These are phyloP conservation scores for Passerina amoena DNA, from an alignment of 2,113 vertebrate species.

Conservation along the genomic window DNA sequence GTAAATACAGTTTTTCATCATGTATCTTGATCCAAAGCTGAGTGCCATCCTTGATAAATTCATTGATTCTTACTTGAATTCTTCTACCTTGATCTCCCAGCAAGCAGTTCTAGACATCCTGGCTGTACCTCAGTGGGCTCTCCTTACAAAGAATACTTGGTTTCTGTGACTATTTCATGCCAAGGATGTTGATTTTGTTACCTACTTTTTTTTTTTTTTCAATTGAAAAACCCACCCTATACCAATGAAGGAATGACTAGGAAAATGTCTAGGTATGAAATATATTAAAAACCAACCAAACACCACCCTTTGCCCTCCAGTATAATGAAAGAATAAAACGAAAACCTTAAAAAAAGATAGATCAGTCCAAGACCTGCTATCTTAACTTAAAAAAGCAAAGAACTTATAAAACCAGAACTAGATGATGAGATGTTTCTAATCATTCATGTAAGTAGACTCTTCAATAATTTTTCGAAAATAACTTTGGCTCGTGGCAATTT, in stretches of 20 bases:
- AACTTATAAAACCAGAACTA: background rate
- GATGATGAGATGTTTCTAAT: background rate
- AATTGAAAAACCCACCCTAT: background rate
- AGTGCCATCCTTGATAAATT: background rate
- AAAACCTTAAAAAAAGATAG: background rate
- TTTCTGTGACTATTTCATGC: background rate
- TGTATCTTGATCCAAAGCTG: background rate
- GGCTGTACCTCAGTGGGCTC: accelerated
- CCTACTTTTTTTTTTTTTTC: background rate
- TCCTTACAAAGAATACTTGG: background rate
- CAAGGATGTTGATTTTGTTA: background rate
- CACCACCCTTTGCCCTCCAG: background rate
- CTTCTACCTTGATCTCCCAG: background rate
- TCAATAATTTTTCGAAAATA: background rate
- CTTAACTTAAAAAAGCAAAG: background rate
- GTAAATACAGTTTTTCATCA: background rate
- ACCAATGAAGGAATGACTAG: background rate
- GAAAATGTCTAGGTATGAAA: background rate
- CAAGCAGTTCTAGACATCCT: background rate
- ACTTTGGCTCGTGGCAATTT: background rate
- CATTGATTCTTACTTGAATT: background rate
- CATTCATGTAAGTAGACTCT: background rate
- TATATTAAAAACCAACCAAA: background rate
- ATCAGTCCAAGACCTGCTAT: background rate
- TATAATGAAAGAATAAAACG: background rate